Percentiles rank a stretch among this genome's conserved stretches.
Conservation (phyloP, 2,797 vertebrate species). For the Parauchenoglanis punctatus region DNA sequence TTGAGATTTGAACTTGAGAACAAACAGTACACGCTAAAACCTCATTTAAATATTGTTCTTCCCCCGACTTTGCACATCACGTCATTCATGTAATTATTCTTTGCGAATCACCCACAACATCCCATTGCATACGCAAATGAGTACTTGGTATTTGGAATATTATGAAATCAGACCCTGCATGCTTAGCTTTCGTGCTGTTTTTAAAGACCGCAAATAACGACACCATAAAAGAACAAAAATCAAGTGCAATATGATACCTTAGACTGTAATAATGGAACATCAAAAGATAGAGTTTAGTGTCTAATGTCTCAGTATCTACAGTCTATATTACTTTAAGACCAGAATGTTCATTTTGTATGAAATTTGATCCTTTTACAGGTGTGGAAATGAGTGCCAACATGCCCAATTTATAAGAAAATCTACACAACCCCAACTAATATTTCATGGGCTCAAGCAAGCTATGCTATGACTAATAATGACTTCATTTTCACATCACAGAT, state of each 20-base stretch:
- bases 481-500: not conserved
- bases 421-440: not conserved
- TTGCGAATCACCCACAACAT: slow-evolving; percentile 20
- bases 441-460: not conserved
- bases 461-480: not conserved
- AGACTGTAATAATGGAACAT: not conserved
- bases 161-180: not conserved
- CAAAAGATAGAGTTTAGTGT: not conserved
- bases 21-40: not conserved
- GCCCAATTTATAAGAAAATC: not conserved
- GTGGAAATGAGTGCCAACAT: not conserved
- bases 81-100: slow-evolving; percentile 1
- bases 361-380: not conserved
- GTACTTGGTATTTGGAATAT: slow-evolving; percentile 18
- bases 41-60: not conserved
- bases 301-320: not conserved
- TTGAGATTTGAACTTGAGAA: not conserved
- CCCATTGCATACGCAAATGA: not conserved
- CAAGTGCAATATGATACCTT: not conserved
- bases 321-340: not conserved
- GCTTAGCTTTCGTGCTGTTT: not conserved
- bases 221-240: not conserved
- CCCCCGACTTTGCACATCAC: slow-evolving; percentile 1
- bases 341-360: not conserved
- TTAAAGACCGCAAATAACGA: not conserved